phyloP scores from a whole-genome alignment of 64 coral and sea anemone genomes.

The Montipora cactus region DNA sequence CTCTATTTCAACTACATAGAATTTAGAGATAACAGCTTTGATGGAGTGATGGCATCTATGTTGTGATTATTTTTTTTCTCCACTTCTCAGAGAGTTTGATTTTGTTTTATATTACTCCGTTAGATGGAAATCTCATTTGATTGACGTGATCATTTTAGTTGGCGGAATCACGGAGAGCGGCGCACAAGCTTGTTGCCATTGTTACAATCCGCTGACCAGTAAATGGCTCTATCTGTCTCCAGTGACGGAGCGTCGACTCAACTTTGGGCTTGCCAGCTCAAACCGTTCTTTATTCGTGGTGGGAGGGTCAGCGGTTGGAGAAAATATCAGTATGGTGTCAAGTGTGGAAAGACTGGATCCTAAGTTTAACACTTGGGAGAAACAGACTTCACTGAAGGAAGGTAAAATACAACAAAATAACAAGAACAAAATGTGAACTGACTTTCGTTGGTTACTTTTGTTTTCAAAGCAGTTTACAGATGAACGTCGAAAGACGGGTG shows the following conservation, averaged over 20 bases:
- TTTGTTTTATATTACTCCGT: background rate
- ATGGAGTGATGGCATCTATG: no score
- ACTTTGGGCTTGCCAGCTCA: conserved; percentile 71
- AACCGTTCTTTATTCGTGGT: conserved; percentile 58
- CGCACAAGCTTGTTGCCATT: conserved; percentile 69
- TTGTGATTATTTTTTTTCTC: no score
- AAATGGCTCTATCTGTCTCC: conserved; percentile 81
- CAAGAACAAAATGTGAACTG: no score
- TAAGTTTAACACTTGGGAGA: conserved; percentile 81
- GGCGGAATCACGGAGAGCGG: conserved; percentile 80
- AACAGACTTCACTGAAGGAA: conserved; percentile 39
- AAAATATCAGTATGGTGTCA: conserved; percentile 66
- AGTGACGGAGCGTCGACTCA: conserved; percentile 67
- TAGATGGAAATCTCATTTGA: conserved; percentile 80
- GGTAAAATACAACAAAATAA: conserved; percentile 21
- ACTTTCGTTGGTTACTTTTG: no score
- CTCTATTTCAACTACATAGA: no score
- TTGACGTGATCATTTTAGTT: conserved; percentile 72
- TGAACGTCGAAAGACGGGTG: no score
- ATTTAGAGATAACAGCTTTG: no score
- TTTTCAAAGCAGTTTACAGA: no score
- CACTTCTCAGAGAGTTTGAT: background rate
- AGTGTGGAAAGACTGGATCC: conserved; percentile 79
- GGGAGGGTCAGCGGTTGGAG: conserved; percentile 69
- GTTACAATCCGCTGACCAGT: conserved; percentile 82